Conservation (phyloP, 2,797 vertebrate species). For the Mus caroli region DNA sequence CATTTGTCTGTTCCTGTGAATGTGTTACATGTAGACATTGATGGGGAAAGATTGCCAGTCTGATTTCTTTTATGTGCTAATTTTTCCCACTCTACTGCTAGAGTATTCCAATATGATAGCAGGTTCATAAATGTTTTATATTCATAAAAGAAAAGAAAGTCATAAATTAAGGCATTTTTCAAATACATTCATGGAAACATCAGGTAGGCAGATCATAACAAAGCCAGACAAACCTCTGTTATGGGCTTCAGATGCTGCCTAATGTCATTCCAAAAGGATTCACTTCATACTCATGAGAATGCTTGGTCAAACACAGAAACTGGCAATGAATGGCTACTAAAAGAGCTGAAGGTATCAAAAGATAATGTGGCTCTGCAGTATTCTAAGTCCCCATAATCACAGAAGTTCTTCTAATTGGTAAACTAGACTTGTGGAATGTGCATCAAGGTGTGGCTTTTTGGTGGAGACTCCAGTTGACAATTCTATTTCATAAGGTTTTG, state of each 20-base stretch:
- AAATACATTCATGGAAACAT: background rate
- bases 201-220: background rate
- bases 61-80: background rate
- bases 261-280: background rate
- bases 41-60: background rate
- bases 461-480: background rate
- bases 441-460: background rate
- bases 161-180: background rate
- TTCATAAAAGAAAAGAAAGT: background rate
- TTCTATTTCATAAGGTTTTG: background rate
- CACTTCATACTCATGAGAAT: background rate
- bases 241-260: background rate
- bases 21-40: background rate
- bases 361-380: background rate
- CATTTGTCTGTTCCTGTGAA: background rate
- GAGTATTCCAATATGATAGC: background rate
- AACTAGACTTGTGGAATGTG: background rate
- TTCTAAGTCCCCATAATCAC: background rate
- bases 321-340: background rate
- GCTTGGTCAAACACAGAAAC: background rate
- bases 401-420: background rate
- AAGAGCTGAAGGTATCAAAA: background rate
- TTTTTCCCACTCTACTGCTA: background rate
- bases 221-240: background rate
- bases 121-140: background rate